phyloP scores from a whole-genome alignment of 2,888 invertebrate species.

The Zaprionus lineosus region DNA sequence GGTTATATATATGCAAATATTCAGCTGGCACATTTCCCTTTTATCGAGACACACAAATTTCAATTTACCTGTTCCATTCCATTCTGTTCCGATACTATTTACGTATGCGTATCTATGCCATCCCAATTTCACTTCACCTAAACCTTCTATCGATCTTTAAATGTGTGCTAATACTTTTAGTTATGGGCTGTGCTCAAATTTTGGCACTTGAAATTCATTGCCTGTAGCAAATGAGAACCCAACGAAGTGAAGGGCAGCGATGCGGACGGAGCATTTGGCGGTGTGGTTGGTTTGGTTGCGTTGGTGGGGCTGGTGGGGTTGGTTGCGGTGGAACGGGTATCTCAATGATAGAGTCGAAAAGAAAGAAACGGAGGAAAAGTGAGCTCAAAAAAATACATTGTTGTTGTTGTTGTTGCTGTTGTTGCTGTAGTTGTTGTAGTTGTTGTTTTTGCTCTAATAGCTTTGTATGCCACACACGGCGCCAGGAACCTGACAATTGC shows the following conservation, averaged over 20 bases:
- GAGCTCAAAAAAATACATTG: slow-evolving; percentile 5
- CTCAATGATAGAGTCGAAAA: too few relatives aligned
- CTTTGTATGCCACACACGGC: slow-evolving; percentile 53
- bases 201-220: slow-evolving; percentile 64
- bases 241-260: neutral
- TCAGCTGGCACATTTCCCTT: too few relatives aligned
- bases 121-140: too few relatives aligned
- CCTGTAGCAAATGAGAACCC: slow-evolving; percentile 21
- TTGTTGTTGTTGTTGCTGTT: slow-evolving; percentile 1
- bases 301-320: too few relatives aligned
- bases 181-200: slow-evolving; percentile 11
- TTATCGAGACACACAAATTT: too few relatives aligned
- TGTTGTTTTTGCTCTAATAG: slow-evolving; percentile 16
- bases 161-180: slow-evolving; percentile 25
- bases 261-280: too few relatives aligned
- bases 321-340: too few relatives aligned
- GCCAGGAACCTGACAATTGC: slow-evolving; percentile 53
- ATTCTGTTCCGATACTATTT: neutral
- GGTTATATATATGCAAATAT: too few relatives aligned
- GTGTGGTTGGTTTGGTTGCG: too few relatives aligned
- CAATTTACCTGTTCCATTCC: slow-evolving; percentile 7
- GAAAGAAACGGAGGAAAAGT: neutral
- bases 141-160: slow-evolving; percentile 6
- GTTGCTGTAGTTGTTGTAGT: too few relatives aligned
- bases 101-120: neutral